Conservation (phyloP, 2,888 invertebrate species). For the Drosophila basisetae region DNA sequence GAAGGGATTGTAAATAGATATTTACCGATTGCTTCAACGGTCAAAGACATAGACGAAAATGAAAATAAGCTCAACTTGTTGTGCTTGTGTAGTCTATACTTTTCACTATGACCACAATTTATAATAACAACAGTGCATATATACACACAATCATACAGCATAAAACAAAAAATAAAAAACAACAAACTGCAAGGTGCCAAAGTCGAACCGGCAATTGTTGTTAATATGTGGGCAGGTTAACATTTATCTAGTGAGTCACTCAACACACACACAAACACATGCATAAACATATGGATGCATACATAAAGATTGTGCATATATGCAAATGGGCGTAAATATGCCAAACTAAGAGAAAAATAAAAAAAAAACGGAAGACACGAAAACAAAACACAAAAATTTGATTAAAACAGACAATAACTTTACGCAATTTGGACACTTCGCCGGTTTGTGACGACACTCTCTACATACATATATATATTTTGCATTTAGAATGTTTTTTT, state of each 20-base stretch:
- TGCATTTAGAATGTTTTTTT: slow-evolving; percentile 30
- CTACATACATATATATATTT: background rate
- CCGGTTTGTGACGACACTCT: slow-evolving; percentile 40
- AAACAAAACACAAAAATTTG: background rate
- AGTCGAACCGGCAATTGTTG: slow-evolving; percentile 58
- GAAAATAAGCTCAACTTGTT: background rate
- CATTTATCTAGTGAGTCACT: slow-evolving; percentile 61
- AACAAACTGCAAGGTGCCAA: slow-evolving; percentile 56
- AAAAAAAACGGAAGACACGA: background rate
- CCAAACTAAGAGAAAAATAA: slow-evolving; percentile 20
- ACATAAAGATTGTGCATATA: slow-evolving; percentile 16
- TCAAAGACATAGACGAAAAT: background rate
- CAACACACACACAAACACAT: slow-evolving; percentile 16
- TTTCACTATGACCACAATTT: background rate
- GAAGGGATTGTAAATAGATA: background rate
- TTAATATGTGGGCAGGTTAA: slow-evolving; percentile 43
- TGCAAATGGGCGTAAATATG: slow-evolving; percentile 54
- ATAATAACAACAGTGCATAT: background rate
- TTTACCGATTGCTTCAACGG: too few relatives aligned
- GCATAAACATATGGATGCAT: slow-evolving; percentile 19
- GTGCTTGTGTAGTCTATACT: background rate
- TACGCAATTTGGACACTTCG: slow-evolving; percentile 25
- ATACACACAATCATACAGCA: background rate
- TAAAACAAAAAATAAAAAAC: background rate
- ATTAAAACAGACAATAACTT: background rate